phyloP scores from a whole-genome alignment of 2,113 vertebrate genomes.

The Pseudopipra pipra region DNA sequence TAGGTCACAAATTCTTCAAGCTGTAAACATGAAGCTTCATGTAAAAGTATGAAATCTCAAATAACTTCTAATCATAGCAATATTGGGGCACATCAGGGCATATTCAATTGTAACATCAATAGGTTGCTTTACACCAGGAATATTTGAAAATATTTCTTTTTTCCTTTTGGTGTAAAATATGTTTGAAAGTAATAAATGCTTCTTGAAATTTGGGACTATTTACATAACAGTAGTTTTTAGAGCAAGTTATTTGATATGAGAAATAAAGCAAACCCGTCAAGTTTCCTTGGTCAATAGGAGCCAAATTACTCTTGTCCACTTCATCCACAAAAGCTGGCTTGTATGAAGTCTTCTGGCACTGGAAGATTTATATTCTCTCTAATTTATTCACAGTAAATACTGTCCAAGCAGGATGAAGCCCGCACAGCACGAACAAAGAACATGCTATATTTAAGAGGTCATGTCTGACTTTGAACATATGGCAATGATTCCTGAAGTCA shows the following conservation, averaged over 20 bases:
- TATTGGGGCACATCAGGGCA: neutral
- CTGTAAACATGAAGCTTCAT: neutral
- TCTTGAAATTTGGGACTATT: neutral
- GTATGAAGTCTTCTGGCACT: neutral
- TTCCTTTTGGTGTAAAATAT: neutral
- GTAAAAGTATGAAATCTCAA: neutral
- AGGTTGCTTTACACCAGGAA: neutral
- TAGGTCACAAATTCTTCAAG: neutral
- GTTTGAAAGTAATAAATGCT: neutral
- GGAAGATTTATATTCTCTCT: conserved; percentile 1
- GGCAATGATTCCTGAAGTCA: conserved; percentile 66
- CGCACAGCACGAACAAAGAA: conserved; percentile 29
- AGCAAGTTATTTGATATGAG: conserved; percentile 1
- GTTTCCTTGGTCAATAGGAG: neutral
- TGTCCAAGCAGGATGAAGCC: neutral
- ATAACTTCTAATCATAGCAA: neutral
- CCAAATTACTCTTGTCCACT: conserved; percentile 24
- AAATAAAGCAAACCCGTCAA: conserved; percentile 42
- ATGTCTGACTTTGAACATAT: conserved; percentile 66
- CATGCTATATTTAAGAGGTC: conserved; percentile 57
- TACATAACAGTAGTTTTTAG: neutral
- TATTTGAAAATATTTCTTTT: neutral
- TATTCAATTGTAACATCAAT: neutral
- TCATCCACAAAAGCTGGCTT: conserved; percentile 24
- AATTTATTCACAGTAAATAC: conserved; percentile 19